Evolutionary conservation across 2,113 vertebrate species (phyloP), one percentile per base, ranked within the genome.

Genomic region (Pelusios castaneus): DNA sequence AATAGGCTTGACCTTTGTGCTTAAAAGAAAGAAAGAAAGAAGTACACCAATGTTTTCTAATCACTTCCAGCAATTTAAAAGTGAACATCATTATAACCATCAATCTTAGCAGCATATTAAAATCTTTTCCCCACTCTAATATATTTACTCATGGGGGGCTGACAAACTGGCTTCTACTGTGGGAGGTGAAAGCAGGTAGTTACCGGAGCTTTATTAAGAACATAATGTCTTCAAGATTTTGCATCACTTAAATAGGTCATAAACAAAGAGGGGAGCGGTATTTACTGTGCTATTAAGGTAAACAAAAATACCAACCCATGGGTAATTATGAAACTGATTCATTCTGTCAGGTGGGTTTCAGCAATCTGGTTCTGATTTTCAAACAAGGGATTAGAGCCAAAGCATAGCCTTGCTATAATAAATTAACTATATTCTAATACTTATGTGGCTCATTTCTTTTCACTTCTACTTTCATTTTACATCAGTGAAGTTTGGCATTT

Each of bases 401-500:
- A 84, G 88, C 93, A 89, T 76, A 96, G 95, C 95, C 85, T 88
- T 96, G 95, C 81, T 94, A 96, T 84, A 95, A 94, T 95, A 94
- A 96, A 92, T 97, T 94, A 92, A 92, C 88, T 94, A 60, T 92
- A 94, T 92, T 96, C 85, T 58, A 73, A 83, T 88, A 67, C 19
- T 93, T 91, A 88, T 10, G 94, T 95, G 52, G 75, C 45, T 95
- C 85, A 87, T 85, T 96, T 92, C 95, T 95, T 94, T 95, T 89
- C 96, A 95, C 56, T 97, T 95, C 95, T 97, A 95, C 94, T 97
- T 97, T 95, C 95, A 88, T 97, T 97, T 96, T 95, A 97, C 94
- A 95, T 93, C 94, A 97, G 95, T 63, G 60, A 73, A 12, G 55
- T 94, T 97, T 96, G 95, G 87, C 0, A 6, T 82, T 55, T 94